phyloP scores from a whole-genome alignment of 2,888 invertebrate species.

The Keiferia lycopersicella region DNA sequence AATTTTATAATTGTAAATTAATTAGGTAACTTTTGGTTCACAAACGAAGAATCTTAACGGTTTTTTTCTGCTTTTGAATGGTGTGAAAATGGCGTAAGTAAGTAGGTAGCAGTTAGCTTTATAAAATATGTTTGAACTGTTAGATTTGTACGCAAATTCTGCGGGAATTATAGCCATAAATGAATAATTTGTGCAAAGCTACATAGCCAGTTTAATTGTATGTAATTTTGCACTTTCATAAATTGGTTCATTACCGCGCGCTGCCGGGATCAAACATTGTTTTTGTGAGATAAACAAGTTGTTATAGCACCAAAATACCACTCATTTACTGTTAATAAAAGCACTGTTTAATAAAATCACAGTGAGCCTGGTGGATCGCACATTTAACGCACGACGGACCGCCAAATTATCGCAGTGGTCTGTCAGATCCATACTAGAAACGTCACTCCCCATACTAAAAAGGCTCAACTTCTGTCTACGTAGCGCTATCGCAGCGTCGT shows the following conservation, averaged over 20 bases:
- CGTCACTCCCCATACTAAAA: no score
- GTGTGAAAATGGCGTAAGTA: conserved; percentile 26
- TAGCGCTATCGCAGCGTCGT: no score
- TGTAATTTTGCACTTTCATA: conserved; percentile 36
- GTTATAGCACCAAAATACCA: conserved; percentile 2
- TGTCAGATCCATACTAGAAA: no score
- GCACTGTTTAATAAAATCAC: conserved; percentile 22
- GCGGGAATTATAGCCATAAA: conserved; percentile 36
- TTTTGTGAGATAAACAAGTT: conserved; percentile 25
- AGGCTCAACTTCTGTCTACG: no score
- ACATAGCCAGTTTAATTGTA: conserved; percentile 34
- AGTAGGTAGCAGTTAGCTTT: neutral
- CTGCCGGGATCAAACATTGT: conserved; percentile 31
- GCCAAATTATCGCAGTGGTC: no score
- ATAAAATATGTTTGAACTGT: conserved; percentile 29
- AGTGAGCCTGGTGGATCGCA: conserved; percentile 13
- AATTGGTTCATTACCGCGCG: conserved; percentile 32
- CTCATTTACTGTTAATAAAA: conserved; percentile 11
- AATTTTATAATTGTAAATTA: conserved; percentile 22
- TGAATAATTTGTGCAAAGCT: conserved; percentile 27
- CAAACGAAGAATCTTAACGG: conserved; percentile 23
- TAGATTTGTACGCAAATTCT: conserved; percentile 34
- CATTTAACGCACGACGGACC: no score
- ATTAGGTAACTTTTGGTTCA: conserved; percentile 2
- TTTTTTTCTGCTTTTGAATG: conserved; percentile 17